These are phyloP conservation scores for Allobates femoralis DNA, from an alignment of 2,797 vertebrate genomes.

Conservation along the genomic window DNA sequence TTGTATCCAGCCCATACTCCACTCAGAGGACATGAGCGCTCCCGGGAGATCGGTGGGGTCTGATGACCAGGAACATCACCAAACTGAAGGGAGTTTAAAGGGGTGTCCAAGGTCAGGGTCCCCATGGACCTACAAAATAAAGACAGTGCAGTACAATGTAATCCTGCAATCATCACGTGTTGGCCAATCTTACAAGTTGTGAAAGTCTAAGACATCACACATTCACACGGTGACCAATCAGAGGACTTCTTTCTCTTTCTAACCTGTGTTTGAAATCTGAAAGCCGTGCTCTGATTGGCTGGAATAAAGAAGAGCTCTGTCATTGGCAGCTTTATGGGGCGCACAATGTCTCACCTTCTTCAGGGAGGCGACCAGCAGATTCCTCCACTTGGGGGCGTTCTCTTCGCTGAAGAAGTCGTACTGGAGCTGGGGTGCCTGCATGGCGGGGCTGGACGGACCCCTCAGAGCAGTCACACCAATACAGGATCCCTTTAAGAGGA, in stretches of 20 bases:
- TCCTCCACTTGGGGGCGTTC: conserved; percentile 89
- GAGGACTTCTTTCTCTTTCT: neutral
- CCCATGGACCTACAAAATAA: no score
- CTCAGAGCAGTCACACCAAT: conserved; percentile 11
- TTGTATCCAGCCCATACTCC: no score
- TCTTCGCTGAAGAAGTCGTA: conserved; percentile 94
- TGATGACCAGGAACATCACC: no score
- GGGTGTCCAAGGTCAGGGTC: no score
- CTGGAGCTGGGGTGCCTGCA: conserved; percentile 87
- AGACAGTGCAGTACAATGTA: no score
- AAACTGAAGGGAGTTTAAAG: no score
- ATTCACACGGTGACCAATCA: neutral
- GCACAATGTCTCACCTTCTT: conserved; percentile 81
- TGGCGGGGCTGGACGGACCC: conserved; percentile 66
- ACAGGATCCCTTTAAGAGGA: conserved; percentile 25
- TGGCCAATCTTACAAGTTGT: neutral
- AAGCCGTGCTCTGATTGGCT: conserved; percentile 5
- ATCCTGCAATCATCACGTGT: no score
- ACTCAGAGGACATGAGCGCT: no score
- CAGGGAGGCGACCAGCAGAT: conserved; percentile 86
- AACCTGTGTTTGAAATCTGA: neutral
- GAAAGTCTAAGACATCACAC: no score
- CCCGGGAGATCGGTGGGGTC: no score
- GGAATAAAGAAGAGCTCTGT: neutral
- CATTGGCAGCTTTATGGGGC: neutral